Conservation (phyloP, 1,140 invertebrate species). For the Schmidtea mediterranea region DNA sequence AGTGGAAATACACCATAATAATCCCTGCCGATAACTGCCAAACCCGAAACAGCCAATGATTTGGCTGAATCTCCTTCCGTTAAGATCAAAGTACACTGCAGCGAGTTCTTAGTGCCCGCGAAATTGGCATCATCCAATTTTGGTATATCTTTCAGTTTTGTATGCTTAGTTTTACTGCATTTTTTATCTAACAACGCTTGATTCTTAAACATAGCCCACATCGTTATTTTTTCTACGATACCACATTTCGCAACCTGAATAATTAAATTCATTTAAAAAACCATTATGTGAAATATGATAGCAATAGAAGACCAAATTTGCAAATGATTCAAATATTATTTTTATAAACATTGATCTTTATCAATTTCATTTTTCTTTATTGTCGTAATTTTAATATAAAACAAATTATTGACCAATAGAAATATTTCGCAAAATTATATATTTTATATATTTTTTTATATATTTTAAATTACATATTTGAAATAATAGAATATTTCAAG, state of each 20-base stretch:
- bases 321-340: slow-evolving; percentile 44
- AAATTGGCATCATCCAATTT: slow-evolving; percentile 97
- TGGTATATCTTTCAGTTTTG: slow-evolving; percentile 70
- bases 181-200: slow-evolving; percentile 50
- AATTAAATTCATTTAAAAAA: slow-evolving; percentile 97
- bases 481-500: no score
- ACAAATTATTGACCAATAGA: no score
- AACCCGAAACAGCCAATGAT: slow-evolving; percentile 72
- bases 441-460: no score
- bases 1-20: slow-evolving; percentile 89
- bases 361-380: no score
- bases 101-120: slow-evolving; percentile 61
- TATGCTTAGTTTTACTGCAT: slow-evolving; percentile 58
- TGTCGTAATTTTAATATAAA: no score
- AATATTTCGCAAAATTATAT: no score
- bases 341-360: no score
- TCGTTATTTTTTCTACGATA: slow-evolving; percentile 51
- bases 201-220: slow-evolving; percentile 89
- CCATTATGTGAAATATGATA: slow-evolving; percentile 69
- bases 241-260: slow-evolving; percentile 46
- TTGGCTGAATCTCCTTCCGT: slow-evolving; percentile 99
- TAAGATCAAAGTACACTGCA: slow-evolving; percentile 66
- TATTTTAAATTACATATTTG: no score
- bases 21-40: slow-evolving; percentile 76
- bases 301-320: slow-evolving; percentile 85